phyloP scores from a whole-genome alignment of 2,113 vertebrate species.

The Ageneiosus marmoratus region DNA sequence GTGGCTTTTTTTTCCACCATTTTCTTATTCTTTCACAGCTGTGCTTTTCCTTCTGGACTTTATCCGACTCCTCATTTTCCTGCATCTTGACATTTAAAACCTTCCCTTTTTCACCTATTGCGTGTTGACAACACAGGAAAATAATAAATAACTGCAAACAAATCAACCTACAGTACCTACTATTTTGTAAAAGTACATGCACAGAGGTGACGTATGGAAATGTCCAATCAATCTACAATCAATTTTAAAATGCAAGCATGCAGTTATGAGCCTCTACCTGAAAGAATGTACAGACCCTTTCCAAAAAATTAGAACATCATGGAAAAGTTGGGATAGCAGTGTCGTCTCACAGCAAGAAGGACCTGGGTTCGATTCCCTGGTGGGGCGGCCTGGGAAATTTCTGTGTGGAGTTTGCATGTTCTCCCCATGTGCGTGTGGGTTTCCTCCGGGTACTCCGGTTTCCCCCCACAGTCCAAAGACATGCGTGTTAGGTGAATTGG shows the following conservation, averaged over 20 bases:
- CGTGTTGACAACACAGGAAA: neutral
- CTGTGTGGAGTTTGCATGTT: no score
- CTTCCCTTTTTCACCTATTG: neutral
- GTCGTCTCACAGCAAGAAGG: no score
- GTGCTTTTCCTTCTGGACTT: no score
- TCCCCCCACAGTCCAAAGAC: no score
- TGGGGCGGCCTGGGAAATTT: no score
- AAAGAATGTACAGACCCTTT: no score
- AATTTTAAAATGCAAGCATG: neutral
- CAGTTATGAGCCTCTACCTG: neutral
- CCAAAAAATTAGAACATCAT: no score
- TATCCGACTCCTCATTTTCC: neutral
- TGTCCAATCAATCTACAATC: neutral
- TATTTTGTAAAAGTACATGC: neutral
- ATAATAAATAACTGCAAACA: neutral
- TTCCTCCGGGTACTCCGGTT: no score
- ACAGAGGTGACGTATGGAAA: neutral
- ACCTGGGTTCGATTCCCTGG: no score
- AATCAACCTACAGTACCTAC: neutral
- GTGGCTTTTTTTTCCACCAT: slow-evolving; percentile 13
- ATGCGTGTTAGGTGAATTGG: no score
- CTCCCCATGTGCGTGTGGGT: no score
- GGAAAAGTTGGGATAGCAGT: no score
- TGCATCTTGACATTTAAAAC: neutral
- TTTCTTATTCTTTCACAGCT: neutral